A percentile compares a stretch with the other conserved stretches of the same genome.
phyloP scores from a whole-genome alignment of 1,140 invertebrate species.

The Sarcophaga peregrina region DNA sequence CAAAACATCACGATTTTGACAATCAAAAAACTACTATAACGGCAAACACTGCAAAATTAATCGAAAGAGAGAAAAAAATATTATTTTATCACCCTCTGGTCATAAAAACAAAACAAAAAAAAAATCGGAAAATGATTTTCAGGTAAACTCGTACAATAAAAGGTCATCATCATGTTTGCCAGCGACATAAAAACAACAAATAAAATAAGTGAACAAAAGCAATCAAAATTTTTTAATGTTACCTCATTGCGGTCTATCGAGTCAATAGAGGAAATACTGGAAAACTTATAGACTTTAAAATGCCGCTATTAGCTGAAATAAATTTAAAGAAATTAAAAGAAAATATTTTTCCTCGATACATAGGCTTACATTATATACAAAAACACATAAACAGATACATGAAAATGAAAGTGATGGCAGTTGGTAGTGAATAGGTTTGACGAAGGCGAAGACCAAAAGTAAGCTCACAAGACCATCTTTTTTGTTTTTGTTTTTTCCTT shows the following conservation, averaged over 20 bases:
- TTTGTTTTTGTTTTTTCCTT: neutral
- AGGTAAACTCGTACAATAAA: neutral
- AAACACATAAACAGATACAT: neutral
- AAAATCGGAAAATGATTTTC: neutral
- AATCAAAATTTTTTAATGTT: slow-evolving; percentile 1
- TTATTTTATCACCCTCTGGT: neutral
- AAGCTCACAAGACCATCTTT: neutral
- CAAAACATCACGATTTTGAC: neutral
- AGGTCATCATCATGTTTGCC: slow-evolving; percentile 30
- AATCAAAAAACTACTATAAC: neutral
- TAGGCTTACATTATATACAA: too few relatives aligned
- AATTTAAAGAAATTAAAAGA: neutral
- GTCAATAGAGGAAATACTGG: slow-evolving; percentile 17
- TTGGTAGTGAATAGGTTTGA: neutral
- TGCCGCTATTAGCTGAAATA: neutral
- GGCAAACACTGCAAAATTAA: neutral
- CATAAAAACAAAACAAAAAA: neutral
- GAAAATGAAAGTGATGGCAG: slow-evolving; percentile 20
- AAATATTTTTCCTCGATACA: neutral
- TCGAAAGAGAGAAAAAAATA: neutral
- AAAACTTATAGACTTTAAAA: neutral
- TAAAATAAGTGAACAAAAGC: neutral
- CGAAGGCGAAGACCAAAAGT: neutral
- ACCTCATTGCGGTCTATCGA: neutral
- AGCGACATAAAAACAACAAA: neutral